phyloP scores from a whole-genome alignment of 53 echinoderm and acorn worm genomes.

The Zoroaster sp. region DNA sequence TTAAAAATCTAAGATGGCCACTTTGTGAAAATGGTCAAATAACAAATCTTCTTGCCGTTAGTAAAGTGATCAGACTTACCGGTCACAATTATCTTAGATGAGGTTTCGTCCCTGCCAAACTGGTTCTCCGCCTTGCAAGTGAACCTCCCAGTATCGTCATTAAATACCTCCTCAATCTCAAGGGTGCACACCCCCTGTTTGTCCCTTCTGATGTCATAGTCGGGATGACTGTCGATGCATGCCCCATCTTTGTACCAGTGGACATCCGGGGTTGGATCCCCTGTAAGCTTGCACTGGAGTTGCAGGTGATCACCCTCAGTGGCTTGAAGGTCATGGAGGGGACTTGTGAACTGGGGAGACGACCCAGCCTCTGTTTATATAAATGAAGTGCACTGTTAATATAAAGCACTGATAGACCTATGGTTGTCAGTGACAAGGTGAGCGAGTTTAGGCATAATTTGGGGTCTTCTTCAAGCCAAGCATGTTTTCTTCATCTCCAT shows the following conservation, averaged over 20 bases:
- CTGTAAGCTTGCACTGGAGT: slow-evolving; percentile 74
- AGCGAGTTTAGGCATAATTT: too few species aligned
- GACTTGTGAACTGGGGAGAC: slow-evolving; percentile 75
- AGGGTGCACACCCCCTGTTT: slow-evolving; percentile 72
- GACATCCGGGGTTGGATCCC: slow-evolving; percentile 69
- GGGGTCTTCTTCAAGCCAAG: too few species aligned
- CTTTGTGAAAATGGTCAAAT: too few species aligned
- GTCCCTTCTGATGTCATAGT: slow-evolving; percentile 77
- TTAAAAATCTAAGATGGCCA: too few species aligned
- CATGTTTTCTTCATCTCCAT: too few species aligned
- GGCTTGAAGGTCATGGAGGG: slow-evolving; percentile 67
- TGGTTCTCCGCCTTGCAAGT: slow-evolving; percentile 80
- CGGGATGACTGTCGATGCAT: slow-evolving; percentile 68
- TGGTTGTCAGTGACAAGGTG: too few species aligned
- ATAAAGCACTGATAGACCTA: too few species aligned
- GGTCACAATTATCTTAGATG: slow-evolving; percentile 77
- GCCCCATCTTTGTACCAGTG: slow-evolving; percentile 87
- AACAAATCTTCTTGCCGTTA: too few species aligned
- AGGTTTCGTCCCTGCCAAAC: slow-evolving; percentile 68
- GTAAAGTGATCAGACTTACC: too few species aligned
- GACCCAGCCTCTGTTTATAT: slow-evolving; percentile 57
- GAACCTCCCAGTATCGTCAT: slow-evolving; percentile 83
- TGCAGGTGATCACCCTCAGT: slow-evolving; percentile 76
- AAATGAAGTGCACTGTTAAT: too few species aligned
- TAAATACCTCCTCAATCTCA: slow-evolving; percentile 75